Evolutionary conservation across 2,888 invertebrate genomes (phyloP).

Genomic region (Microctonus hyperodae): DNA sequence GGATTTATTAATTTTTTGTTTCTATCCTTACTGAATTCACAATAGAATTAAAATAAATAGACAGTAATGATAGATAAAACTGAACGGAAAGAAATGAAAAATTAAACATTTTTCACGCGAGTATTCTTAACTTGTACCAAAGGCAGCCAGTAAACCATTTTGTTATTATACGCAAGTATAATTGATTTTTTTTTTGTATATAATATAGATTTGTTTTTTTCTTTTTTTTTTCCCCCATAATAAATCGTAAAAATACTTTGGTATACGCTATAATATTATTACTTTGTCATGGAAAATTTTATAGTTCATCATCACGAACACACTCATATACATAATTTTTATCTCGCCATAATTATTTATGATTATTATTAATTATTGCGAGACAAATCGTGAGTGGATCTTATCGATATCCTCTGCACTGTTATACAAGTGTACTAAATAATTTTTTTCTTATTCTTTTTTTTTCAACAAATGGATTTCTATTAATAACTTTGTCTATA

Average conservation of each 20-base stretch:
- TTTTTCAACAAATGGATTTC: conserved; percentile 9
- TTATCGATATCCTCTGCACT: not conserved
- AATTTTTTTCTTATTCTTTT: not conserved
- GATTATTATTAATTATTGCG: not conserved
- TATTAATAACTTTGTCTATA: not conserved
- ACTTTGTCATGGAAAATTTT: conserved; percentile 35
- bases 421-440: not conserved
- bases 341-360: conserved; percentile 20
- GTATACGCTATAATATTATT: conserved; percentile 20
- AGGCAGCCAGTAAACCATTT: conserved; percentile 38
- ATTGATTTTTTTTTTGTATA: conserved; percentile 34
- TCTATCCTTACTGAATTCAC: not conserved
- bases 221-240: conserved; percentile 13
- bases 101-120: conserved; percentile 25
- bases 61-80: conserved; percentile 1
- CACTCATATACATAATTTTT: conserved; percentile 33
- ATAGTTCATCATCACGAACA: conserved; percentile 31
- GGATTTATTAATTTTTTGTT: not conserved
- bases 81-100: not conserved
- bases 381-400: not conserved
- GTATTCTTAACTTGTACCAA: conserved; percentile 39
- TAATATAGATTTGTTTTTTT: conserved; percentile 25
- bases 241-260: conserved; percentile 14
- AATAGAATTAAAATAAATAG: not conserved
- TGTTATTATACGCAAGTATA: conserved; percentile 23